These are phyloP conservation scores for Cephalopterus ornatus DNA, from an alignment of 2,113 vertebrate species.

Conservation along the genomic window DNA sequence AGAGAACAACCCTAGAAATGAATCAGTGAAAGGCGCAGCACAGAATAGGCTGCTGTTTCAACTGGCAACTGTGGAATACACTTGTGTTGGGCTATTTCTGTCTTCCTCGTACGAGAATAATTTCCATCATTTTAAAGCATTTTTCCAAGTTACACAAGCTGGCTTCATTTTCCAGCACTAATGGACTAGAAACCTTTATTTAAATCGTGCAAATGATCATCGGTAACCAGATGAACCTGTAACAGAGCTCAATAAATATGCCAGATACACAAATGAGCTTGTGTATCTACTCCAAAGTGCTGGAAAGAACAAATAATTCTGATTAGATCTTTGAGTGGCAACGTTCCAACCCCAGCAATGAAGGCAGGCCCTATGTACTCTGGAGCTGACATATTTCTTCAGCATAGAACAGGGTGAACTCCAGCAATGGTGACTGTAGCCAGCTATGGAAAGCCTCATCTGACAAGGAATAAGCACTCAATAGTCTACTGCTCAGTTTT, in stretches of 20 bases:
- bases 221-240: neutral
- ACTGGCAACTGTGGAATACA: neutral
- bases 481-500: neutral
- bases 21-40: conserved; percentile 2
- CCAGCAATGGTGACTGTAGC: fast-evolving
- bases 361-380: neutral
- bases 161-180: neutral
- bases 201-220: neutral
- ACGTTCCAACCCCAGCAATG: neutral
- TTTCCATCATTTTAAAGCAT: conserved; percentile 11
- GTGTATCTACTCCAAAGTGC: neutral
- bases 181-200: neutral
- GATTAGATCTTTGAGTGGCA: neutral
- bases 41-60: conserved; percentile 42
- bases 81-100: conserved; percentile 45
- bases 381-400: neutral
- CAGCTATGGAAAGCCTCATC: neutral
- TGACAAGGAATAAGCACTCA: neutral
- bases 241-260: neutral
- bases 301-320: neutral
- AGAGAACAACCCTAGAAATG: conserved; percentile 3
- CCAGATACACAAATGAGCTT: neutral
- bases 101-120: neutral
- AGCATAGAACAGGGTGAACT: neutral
- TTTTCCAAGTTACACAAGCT: conserved; percentile 15